Percentiles rank a stretch among this genome's conserved stretches.
These are phyloP conservation scores for Tiaroga cobitis DNA, from an alignment of 2,797 vertebrate species.

Conservation along the genomic window DNA sequence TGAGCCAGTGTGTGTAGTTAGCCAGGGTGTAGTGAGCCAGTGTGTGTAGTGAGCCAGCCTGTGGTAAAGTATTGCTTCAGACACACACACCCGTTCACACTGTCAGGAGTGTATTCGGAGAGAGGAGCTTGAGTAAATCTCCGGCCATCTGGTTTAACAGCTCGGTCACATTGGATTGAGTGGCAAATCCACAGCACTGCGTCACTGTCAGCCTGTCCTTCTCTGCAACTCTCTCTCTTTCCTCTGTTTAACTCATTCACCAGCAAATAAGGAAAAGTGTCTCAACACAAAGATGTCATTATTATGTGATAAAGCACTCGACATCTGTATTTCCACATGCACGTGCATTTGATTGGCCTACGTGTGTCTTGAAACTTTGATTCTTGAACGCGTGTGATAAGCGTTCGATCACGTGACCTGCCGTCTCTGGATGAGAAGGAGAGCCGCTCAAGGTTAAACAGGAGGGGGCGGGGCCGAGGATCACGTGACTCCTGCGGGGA, in stretches of 20 bases:
- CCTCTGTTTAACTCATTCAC: not conserved
- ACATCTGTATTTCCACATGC: not conserved
- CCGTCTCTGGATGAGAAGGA: not conserved
- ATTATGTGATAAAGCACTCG: no score
- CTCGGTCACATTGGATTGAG: conserved; percentile 66
- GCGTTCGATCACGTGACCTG: not conserved
- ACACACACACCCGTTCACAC: not conserved
- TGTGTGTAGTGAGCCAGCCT: no score
- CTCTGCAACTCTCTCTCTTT: conserved; percentile 1
- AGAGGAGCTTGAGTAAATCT: conserved; percentile 58
- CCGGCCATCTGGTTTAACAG: conserved; percentile 69
- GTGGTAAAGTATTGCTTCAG: not conserved
- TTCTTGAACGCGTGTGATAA: not conserved
- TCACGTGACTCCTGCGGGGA: not conserved
- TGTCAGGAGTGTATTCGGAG: not conserved
- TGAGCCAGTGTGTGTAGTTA: no score
- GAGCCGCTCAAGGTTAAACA: conserved; percentile 40
- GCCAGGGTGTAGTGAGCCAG: no score
- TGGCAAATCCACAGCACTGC: conserved; percentile 54
- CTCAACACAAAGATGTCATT: no score
- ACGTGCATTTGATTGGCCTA: not conserved
- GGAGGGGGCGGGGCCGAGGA: not conserved
- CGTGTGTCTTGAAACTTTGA: not conserved
- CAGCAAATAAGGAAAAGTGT: not conserved
- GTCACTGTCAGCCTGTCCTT: conserved; percentile 11